These are phyloP conservation scores for Hesperophylax magnus DNA, from an alignment of 1,140 invertebrate genomes.

Conservation along the genomic window DNA sequence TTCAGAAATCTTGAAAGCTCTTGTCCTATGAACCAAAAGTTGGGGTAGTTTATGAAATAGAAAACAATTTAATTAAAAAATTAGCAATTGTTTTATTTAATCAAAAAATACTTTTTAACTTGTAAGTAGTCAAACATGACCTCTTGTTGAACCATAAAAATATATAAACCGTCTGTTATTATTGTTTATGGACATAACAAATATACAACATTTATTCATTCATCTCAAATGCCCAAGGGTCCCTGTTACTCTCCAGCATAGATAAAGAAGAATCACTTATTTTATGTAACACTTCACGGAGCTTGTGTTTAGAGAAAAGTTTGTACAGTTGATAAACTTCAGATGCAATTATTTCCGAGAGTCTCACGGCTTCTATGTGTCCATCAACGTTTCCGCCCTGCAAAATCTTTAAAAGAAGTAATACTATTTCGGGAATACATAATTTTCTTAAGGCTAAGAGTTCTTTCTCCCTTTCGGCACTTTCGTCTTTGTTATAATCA, in stretches of 20 bases:
- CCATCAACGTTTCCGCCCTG: conserved; percentile 83
- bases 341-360: conserved; percentile 84
- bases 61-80: too few species aligned
- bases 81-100: too few species aligned
- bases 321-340: conserved; percentile 86
- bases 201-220: conserved; percentile 15
- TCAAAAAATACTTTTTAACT: too few species aligned
- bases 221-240: conserved; percentile 78
- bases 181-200: too few species aligned
- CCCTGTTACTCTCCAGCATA: conserved; percentile 80
- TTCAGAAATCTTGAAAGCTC: too few species aligned
- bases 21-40: too few species aligned
- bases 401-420: conserved; percentile 86
- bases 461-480: conserved; percentile 73
- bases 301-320: conserved; percentile 82
- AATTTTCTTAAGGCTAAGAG: conserved; percentile 82
- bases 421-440: conserved; percentile 87
- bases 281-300: conserved; percentile 83
- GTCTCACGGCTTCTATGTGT: conserved; percentile 83
- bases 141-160: too few species aligned
- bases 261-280: conserved; percentile 83
- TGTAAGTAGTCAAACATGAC: too few species aligned
- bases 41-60: too few species aligned
- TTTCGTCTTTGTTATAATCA: conserved; percentile 68
- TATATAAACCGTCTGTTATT: too few species aligned